Percentiles rank a stretch among this genome's conserved stretches.
Evolutionary conservation across 2,113 vertebrate species (phyloP).

Genomic region (Gila orcuttii): DNA sequence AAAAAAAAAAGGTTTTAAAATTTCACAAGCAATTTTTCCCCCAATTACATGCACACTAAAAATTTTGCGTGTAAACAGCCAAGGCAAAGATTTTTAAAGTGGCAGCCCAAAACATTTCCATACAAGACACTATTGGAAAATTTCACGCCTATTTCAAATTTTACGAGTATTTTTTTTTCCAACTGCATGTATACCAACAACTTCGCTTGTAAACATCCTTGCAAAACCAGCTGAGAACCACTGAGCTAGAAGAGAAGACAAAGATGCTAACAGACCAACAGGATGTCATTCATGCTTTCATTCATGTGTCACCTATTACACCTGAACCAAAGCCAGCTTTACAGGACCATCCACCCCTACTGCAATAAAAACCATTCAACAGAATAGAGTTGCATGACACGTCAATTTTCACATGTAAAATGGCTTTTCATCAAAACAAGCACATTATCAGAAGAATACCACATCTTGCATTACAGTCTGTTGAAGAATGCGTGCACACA

Average conservation of each 20-base stretch:
- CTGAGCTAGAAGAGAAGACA: conserved; percentile 1
- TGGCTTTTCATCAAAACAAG: neutral
- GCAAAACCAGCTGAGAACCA: neutral
- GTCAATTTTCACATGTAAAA: neutral
- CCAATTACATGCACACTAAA: too few relatives aligned
- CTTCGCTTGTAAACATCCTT: neutral
- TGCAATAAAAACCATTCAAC: neutral
- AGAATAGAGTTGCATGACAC: neutral
- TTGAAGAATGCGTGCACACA: conserved; percentile 47
- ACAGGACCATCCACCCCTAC: neutral
- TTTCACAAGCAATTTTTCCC: too few relatives aligned
- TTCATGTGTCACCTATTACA: neutral
- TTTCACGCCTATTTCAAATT: too few relatives aligned
- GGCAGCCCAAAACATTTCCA: too few relatives aligned
- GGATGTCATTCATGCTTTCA: neutral
- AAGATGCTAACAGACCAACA: conserved; percentile 18
- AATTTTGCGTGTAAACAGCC: too few relatives aligned
- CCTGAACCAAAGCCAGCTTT: conserved; percentile 1
- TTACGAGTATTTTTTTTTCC: neutral
- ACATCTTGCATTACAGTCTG: conserved; percentile 33
- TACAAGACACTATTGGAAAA: too few relatives aligned
- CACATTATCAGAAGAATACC: neutral
- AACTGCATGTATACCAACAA: neutral
- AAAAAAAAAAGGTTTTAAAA: too few relatives aligned
- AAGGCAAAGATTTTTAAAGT: too few relatives aligned